Evolutionary conservation across 2,113 vertebrate species (phyloP), one percentile per base, ranked within the genome.

Genomic region (Haplotaxodon microlepis): DNA sequence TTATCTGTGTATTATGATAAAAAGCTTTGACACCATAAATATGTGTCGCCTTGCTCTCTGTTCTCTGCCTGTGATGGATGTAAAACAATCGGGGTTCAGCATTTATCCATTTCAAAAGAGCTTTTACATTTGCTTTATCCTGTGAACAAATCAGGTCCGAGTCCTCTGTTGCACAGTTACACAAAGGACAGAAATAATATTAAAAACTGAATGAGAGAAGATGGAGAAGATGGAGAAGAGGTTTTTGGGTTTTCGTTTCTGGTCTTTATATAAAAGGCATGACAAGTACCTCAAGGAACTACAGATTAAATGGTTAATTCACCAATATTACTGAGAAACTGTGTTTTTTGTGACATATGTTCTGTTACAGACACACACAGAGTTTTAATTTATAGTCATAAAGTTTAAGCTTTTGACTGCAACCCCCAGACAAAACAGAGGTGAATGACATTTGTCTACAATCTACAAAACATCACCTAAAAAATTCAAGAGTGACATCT

Each of bases 1-100:
- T 73, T 53, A 45, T 83, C 76, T 76, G 61, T 10, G n/a, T n/a
- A 42, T 50, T 71, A 12, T 21, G 69, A 63, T 86, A 53, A 92
- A 85, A 85, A 78, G 83, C 85, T 29, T 29, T 89, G 88, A 86
- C 86, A 88, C 90, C 86, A 78, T 80, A 61, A 76, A 63, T 36
- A 38, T 9, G 5, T 2, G 53, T 54, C 78, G 53, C 36, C 27
- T 84, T 82, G 50, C 73, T 78, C 73, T 42, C 81, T 24, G 42
- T 66, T 73, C 29, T 17, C 81, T 4, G 36, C 34, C 57, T 82
- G 50, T 82, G 85, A 90, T 81, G 89, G 83, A 81, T 54, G 82
- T 54, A 45, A 83, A 42, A 21, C 40, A 45, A 51, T 85, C 21
- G 45, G 27, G 61, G 81, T 85, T 88, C 79, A 21, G 87, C 78